These are phyloP conservation scores for Botrylloides violaceus DNA, from an alignment of 23 tunicate species.

Conservation along the genomic window DNA sequence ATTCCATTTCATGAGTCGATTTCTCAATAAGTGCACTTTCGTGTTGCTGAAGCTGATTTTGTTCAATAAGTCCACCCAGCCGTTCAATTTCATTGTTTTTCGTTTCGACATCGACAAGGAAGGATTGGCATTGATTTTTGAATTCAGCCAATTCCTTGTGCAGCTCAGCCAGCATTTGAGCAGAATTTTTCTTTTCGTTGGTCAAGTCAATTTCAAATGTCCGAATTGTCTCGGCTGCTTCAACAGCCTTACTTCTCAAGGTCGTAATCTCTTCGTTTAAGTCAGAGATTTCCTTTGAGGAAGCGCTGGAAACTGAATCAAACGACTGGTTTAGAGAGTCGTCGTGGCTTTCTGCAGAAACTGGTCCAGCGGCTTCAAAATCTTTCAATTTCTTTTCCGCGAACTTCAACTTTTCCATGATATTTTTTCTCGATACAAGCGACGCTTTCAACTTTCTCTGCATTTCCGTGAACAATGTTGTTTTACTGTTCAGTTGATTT, in stretches of 20 bases:
- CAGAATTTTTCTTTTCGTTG: background rate
- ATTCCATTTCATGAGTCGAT: background rate
- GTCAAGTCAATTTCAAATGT: conserved; percentile 7
- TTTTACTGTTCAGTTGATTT: conserved; percentile 3
- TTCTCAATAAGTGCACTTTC: background rate
- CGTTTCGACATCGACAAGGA: background rate
- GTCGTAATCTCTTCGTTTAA: background rate
- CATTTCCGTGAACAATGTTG: conserved; percentile 35
- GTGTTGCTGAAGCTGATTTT: background rate
- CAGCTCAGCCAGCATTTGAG: background rate
- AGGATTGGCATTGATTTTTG: background rate
- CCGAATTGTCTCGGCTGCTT: background rate
- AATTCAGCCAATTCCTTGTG: background rate
- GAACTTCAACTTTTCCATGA: conserved; percentile 47
- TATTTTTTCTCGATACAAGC: conserved; percentile 50
- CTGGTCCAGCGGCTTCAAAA: background rate
- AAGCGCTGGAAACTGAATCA: conserved; percentile 1
- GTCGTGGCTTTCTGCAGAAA: background rate
- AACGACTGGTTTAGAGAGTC: conserved; percentile 17
- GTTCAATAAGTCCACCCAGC: background rate
- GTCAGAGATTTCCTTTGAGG: background rate
- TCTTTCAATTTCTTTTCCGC: conserved; percentile 24
- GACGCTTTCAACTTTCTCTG: conserved; percentile 79
- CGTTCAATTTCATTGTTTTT: conserved; percentile 10
- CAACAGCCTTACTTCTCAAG: background rate